Conservation (phyloP, 2,888 invertebrate species). For the Athalia rosae region DNA sequence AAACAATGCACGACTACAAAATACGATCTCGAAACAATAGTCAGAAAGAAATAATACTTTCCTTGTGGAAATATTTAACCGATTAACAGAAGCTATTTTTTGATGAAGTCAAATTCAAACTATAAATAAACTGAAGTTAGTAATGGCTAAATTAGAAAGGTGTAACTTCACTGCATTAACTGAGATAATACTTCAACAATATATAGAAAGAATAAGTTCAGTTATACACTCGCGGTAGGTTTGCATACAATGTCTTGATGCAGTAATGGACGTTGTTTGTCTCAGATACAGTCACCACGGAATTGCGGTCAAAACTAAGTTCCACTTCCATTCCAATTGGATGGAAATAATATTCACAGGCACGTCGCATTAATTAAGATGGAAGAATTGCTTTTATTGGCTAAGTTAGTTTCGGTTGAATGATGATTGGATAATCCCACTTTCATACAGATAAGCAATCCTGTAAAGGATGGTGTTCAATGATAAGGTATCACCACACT, state of each 20-base stretch:
- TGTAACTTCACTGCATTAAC: background rate
- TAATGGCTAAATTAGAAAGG: background rate
- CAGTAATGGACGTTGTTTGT: background rate
- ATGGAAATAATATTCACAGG: slow-evolving; percentile 22
- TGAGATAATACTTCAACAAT: background rate
- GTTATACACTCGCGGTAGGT: background rate
- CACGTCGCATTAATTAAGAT: slow-evolving; percentile 27
- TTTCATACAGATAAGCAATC: slow-evolving; percentile 15
- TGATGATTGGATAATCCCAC: slow-evolving; percentile 19
- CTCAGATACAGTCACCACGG: background rate
- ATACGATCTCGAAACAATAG: background rate
- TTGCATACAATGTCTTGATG: background rate
- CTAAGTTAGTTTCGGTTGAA: background rate
- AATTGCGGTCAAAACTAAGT: slow-evolving; percentile 27
- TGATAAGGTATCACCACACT: slow-evolving; percentile 23
- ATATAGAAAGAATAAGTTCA: background rate
- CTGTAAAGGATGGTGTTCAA: background rate
- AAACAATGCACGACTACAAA: background rate
- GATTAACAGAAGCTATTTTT: background rate
- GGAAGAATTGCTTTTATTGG: slow-evolving; percentile 30
- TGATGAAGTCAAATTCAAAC: slow-evolving; percentile 5
- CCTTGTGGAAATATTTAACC: background rate
- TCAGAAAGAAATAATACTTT: slow-evolving; percentile 15
- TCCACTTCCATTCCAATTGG: slow-evolving; percentile 7
- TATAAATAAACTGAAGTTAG: slow-evolving; percentile 37